A percentile compares a stretch with the other conserved stretches of the same genome.
These are phyloP conservation scores for Tachycineta bicolor DNA, from an alignment of 2,113 vertebrate genomes.

Conservation along the genomic window DNA sequence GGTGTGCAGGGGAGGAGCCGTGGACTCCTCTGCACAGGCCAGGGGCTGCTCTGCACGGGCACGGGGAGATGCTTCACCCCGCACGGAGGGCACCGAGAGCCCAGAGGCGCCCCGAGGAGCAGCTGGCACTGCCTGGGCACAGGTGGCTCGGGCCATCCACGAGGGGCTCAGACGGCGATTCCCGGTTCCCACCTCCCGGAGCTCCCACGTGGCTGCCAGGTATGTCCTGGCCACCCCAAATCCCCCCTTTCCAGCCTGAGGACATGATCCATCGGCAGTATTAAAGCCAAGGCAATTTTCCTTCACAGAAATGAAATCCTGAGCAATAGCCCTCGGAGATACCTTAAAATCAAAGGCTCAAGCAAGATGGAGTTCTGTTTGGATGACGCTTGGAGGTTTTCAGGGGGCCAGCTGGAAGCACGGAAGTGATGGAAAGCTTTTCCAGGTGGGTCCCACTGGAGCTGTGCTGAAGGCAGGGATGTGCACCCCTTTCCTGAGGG, in stretches of 20 bases:
- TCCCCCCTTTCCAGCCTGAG: neutral
- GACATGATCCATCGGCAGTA: neutral
- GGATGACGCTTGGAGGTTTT: neutral
- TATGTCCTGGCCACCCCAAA: no score
- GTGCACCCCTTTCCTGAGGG: no score
- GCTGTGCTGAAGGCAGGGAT: no score
- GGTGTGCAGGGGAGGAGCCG: neutral
- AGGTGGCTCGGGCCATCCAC: rapidly evolving
- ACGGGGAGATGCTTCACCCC: neutral
- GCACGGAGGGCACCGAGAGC: neutral
- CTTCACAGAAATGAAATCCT: no score
- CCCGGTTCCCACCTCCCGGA: no score
- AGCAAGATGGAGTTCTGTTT: no score
- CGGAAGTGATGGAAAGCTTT: neutral
- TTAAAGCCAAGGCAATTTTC: neutral
- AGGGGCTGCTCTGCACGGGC: neutral
- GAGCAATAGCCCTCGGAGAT: neutral
- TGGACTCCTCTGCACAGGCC: neutral
- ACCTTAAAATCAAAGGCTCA: neutral
- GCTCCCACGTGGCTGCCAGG: no score
- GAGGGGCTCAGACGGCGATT: neutral
- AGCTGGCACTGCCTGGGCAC: neutral
- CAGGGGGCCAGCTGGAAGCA: neutral
- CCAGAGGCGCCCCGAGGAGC: neutral
- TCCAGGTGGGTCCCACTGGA: neutral